phyloP scores from a whole-genome alignment of 2,113 vertebrate species.

The Alouatta palliata region DNA sequence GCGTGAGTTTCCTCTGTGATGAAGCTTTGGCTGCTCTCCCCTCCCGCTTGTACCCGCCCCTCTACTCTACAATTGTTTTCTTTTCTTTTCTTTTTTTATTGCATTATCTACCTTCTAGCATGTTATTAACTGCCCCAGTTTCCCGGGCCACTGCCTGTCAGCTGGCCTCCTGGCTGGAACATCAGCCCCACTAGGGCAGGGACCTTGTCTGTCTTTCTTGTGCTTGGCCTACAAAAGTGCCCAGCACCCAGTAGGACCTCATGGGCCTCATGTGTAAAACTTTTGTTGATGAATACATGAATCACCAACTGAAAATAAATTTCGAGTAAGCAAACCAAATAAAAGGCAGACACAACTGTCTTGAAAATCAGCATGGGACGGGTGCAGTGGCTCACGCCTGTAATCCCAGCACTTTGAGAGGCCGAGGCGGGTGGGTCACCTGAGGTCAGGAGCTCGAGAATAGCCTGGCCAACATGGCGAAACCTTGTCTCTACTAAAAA shows the following conservation, averaged over 20 bases:
- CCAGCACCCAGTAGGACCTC: no score
- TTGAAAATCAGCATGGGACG: not conserved
- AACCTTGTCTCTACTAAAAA: no score
- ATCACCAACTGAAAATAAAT: not conserved
- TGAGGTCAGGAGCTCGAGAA: no score
- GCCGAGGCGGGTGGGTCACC: no score
- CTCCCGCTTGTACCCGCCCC: not conserved
- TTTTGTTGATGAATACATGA: not conserved
- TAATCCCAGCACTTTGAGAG: no score
- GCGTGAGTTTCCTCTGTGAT: not conserved
- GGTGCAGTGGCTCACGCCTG: no score
- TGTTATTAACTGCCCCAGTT: not conserved
- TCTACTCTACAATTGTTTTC: not conserved
- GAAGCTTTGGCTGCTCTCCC: not conserved
- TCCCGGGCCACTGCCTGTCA: not conserved
- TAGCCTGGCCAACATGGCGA: fast-evolving
- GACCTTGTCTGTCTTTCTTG: not conserved
- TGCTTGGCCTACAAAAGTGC: not conserved
- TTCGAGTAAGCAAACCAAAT: not conserved
- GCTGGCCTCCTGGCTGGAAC: not conserved
- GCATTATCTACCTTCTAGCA: not conserved
- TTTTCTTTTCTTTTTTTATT: not conserved
- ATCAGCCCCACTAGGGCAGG: not conserved
- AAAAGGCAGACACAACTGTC: not conserved
- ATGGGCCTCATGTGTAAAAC: not conserved